Conservation (phyloP, 1,140 invertebrate genomes). For the Drosophila kepulauana region DNA sequence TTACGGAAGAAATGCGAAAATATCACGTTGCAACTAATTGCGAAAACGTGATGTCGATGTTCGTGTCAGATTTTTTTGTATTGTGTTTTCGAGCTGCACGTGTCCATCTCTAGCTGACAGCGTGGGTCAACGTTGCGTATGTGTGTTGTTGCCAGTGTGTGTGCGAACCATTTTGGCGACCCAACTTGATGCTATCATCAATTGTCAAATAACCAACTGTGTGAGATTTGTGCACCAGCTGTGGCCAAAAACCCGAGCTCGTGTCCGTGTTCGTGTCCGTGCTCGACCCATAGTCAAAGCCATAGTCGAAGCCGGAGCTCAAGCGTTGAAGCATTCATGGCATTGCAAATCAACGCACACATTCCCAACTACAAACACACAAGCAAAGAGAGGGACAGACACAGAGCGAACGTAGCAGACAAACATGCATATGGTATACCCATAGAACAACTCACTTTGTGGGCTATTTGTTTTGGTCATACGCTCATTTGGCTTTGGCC, state of each 20-base stretch:
- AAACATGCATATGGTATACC: conserved; percentile 43
- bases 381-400: conserved; percentile 15
- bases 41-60: conserved; percentile 39
- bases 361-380: conserved; percentile 37
- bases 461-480: conserved; percentile 83
- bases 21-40: conserved; percentile 51
- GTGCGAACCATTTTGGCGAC: conserved; percentile 63
- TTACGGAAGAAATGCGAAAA: neutral
- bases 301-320: neutral
- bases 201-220: conserved; percentile 83
- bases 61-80: conserved; percentile 8
- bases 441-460: conserved; percentile 78
- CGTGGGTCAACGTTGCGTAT: conserved; percentile 33
- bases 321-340: conserved; percentile 82
- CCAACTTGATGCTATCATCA: conserved; percentile 82
- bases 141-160: conserved; percentile 32
- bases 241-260: conserved; percentile 50
- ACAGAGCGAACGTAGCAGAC: conserved; percentile 1
- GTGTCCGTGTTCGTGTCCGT: neutral
- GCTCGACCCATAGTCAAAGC: neutral
- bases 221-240: conserved; percentile 81
- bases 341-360: conserved; percentile 70
- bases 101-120: conserved; percentile 65
- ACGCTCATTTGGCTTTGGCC: conserved; percentile 72
- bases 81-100: conserved; percentile 38